phyloP scores from a whole-genome alignment of 2,797 vertebrate genomes.

The Hydrophis major region DNA sequence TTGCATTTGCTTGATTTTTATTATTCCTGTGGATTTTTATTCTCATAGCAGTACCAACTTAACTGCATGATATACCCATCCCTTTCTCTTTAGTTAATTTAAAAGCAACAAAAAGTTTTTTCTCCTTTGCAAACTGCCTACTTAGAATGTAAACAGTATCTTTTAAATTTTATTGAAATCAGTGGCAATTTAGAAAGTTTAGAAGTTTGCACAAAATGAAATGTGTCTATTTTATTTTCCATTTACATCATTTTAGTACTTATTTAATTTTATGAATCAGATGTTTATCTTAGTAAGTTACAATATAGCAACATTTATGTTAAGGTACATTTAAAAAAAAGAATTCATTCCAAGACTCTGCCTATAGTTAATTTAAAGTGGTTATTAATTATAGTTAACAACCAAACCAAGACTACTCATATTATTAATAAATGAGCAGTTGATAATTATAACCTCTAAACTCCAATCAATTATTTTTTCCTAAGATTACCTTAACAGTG shows the following conservation, averaged over 20 bases:
- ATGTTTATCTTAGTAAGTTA: neutral
- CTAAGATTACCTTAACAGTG: neutral
- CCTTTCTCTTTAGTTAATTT: slow-evolving; percentile 43
- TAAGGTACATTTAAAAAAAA: neutral
- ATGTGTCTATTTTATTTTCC: slow-evolving; percentile 7
- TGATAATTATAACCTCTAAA: neutral
- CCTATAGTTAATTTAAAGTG: neutral
- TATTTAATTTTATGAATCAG: neutral
- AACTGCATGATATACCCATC: slow-evolving; percentile 28
- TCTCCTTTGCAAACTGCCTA: slow-evolving; percentile 16
- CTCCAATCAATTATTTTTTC: neutral
- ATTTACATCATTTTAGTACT: neutral
- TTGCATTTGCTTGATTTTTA: slow-evolving; percentile 46
- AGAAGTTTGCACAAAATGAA: neutral
- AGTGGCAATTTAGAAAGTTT: slow-evolving; percentile 22
- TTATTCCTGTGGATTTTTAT: slow-evolving; percentile 40
- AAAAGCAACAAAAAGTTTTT: slow-evolving; percentile 9
- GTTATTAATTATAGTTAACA: neutral
- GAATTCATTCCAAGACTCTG: neutral
- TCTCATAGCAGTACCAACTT: slow-evolving; percentile 43
- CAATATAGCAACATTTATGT: neutral
- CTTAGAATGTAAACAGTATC: slow-evolving; percentile 32
- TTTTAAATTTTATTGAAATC: slow-evolving; percentile 32
- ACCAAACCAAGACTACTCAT: neutral
- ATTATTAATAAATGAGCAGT: neutral